Base-by-base conservation (phyloP, 2,888 invertebrate genomes). In the Xanthorhoe spadicearia region DNA sequence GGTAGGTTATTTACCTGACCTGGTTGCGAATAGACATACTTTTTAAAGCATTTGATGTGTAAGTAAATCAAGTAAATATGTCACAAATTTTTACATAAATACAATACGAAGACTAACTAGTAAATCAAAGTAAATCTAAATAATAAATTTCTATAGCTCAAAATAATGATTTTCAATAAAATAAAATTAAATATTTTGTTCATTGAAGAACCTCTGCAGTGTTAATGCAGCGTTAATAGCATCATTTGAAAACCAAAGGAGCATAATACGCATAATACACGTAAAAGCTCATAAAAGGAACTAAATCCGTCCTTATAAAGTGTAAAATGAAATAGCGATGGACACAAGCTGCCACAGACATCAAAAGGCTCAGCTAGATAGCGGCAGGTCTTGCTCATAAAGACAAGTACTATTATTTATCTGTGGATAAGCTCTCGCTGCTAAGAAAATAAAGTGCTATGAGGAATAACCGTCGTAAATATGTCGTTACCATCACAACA, bases 301-400 rank as follows among this genome's bases (percentile, higher is more conserved):
- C 70, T 55, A 59, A 71, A 68, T 72, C 71, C 62, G 65, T 50
- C 46, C 17, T 28, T 60, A 61, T 61, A 59, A 68, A 55, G 61
- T 56, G 51, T 68, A 62, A 69, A 73, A 74, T 69, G 67, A 61
- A 70, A 55, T 53, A 58, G 55, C 52, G 69, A 71, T 67, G 70
- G 55, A 70, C 71, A 68, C 71, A 74, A 72, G 69, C 72, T 67
- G 70, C 67, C 72, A 71, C 60, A 67, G 67, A 78, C 77, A 78
- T 78, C 79, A 78, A 81, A 15, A 80, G 81, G 17, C 61, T 28
- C 6, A 75, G 63, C 66, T 70, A 72, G 70, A 77, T 79, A 77
- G 75, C 72, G 74, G 67, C 66, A 70, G 74, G 69, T 75, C 73
- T 74, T 60, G 74, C 70, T 74, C 73, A 74, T 73, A 72, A 76